Conservation (phyloP, 2,888 invertebrate species). For the Hydraecia micacea region DNA sequence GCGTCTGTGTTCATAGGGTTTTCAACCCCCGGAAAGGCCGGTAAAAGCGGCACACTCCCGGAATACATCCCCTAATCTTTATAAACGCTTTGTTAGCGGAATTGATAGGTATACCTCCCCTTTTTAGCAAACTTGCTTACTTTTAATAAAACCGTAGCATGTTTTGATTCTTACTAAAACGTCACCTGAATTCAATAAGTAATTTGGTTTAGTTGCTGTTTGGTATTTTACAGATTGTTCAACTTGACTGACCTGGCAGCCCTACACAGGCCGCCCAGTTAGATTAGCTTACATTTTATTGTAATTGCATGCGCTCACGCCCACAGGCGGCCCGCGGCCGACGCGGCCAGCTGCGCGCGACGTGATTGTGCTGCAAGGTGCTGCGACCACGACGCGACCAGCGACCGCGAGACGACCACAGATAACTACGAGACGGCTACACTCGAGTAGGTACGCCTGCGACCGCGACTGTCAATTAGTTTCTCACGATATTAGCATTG, state of each 20-base stretch:
- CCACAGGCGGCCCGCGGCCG: neutral
- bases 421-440: neutral
- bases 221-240: neutral
- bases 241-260: neutral
- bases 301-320: slow-evolving; percentile 30
- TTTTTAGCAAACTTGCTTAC: neutral
- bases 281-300: slow-evolving; percentile 42
- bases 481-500: slow-evolving; percentile 24
- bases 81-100: neutral
- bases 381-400: neutral
- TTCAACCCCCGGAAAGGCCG: neutral
- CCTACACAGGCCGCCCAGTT: slow-evolving; percentile 7
- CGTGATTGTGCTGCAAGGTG: neutral
- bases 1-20: slow-evolving; percentile 24
- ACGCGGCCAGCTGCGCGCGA: neutral
- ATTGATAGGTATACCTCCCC: neutral
- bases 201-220: neutral
- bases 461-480: slow-evolving; percentile 13
- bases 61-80: neutral
- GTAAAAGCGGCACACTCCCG: neutral
- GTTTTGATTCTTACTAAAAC: neutral
- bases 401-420: neutral
- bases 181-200: neutral
- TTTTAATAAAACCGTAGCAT: neutral
- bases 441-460: neutral